phyloP scores from a whole-genome alignment of 2,113 vertebrate species.

The Peucedramus taeniatus region DNA sequence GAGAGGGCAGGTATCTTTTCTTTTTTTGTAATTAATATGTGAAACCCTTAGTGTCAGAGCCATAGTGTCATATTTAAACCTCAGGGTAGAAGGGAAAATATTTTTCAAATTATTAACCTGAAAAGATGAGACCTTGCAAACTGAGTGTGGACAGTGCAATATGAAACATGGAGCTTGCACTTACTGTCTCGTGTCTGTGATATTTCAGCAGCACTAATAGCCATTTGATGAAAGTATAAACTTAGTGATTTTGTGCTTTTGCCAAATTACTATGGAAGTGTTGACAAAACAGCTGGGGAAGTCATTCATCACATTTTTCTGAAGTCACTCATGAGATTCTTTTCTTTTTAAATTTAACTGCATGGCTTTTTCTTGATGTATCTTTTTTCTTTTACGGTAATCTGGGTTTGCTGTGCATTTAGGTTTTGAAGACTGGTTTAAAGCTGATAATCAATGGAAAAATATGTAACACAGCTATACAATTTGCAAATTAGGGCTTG shows the following conservation, averaged over 20 bases:
- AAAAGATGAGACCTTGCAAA: neutral
- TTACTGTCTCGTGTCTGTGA: neutral
- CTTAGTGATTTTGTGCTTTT: conserved; percentile 32
- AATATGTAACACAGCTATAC: neutral
- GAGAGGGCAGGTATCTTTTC: neutral
- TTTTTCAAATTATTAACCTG: neutral
- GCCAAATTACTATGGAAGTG: conserved; percentile 65
- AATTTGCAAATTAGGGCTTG: neutral
- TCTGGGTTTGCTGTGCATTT: neutral
- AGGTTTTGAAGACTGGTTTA: neutral
- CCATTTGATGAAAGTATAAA: conserved; percentile 26
- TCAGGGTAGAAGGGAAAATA: neutral
- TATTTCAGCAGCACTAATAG: neutral
- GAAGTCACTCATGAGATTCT: conserved; percentile 35
- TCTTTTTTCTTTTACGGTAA: neutral
- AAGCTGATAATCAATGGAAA: neutral
- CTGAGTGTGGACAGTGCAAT: neutral
- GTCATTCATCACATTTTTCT: conserved; percentile 40
- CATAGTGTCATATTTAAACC: neutral
- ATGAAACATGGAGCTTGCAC: neutral
- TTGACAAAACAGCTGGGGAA: conserved; percentile 58
- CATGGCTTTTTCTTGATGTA: neutral
- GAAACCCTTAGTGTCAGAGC: neutral
- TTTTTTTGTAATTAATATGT: neutral
- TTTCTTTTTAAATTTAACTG: conserved; percentile 21